Percentiles rank a stretch among this genome's conserved stretches.
These are phyloP conservation scores for Hystrix cristata DNA, from an alignment of 2,113 vertebrate species.

Conservation along the genomic window DNA sequence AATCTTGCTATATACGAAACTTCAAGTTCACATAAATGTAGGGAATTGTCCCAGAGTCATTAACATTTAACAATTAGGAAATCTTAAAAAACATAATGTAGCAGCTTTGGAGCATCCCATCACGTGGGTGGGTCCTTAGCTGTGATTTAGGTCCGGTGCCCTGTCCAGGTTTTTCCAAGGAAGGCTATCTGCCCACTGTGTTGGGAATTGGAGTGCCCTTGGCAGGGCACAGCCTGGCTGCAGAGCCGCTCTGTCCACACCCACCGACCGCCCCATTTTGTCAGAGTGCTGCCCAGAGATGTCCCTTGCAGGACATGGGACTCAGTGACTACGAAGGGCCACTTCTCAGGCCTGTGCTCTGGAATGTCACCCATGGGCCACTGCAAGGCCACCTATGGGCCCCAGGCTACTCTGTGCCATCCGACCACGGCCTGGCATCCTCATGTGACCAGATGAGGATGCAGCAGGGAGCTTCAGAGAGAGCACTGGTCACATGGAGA, in stretches of 20 bases:
- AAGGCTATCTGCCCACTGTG: neutral
- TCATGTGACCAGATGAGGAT: neutral
- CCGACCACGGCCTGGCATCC: neutral
- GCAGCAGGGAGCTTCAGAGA: too few relatives aligned
- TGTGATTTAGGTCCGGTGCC: too few relatives aligned
- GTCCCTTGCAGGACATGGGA: too few relatives aligned
- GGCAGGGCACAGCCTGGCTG: neutral
- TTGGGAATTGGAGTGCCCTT: neutral
- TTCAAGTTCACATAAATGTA: neutral
- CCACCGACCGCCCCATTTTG: neutral
- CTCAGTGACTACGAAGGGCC: neutral
- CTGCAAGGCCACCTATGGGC: rapidly evolving
- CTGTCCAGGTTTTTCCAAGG: neutral
- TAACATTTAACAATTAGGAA: neutral
- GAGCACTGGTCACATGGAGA: neutral
- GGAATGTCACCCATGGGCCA: neutral
- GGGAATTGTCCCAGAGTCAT: neutral
- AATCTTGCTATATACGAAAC: neutral
- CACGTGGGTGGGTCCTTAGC: neutral
- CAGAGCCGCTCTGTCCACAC: neutral
- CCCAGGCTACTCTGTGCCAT: rapidly evolving
- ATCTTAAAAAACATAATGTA: neutral
- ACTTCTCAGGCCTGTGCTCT: neutral
- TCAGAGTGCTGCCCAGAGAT: neutral
- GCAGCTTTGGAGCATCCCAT: neutral